Evolutionary conservation across 64 coral and sea anemone genomes (phyloP), one percentile per base, ranked within the genome.

Genomic region (Stylophora pistillata): DNA sequence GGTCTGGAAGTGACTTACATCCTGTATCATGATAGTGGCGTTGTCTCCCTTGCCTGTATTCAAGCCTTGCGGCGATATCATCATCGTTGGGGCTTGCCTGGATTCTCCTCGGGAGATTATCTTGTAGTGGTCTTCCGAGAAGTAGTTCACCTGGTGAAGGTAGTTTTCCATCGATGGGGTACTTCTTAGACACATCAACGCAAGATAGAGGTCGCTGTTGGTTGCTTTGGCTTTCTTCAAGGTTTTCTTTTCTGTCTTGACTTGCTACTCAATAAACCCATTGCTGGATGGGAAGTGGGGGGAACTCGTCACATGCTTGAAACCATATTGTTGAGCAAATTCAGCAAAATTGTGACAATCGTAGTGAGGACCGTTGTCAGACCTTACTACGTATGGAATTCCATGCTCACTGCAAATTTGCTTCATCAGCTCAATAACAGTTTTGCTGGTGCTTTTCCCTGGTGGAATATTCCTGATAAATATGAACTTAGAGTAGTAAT

Each of bases 391-490:
- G 27, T 59, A 13, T 9, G 81, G 89, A 13, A 76, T 86, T 53
- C 70, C 59, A 18, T 77, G 58, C 10, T 87, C 73, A 28, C 90
- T 71, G 18, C 71, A 91, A 15, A 86, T 86, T 27, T 91, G 90
- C 56, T 68, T 91, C 9, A 12, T 79, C 52, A 92, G 17, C 6
- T 70, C 53, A 27, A 76, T 53, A 21, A 91, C 82, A 30, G 16
- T 62, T n/a, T 86, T 63, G 31, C 81, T 91, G 13, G 28, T 78
- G 68, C 59, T 91, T 13, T 91, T 15, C 57, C 61, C 55, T 71
- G 25, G 71, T 20, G 78, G 78, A 26, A 90, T 90, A n/a, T 90
- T 90, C 37, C 81, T 65, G 9, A 77, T 72, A 66, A 78, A 91
- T 0, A 72, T 37, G 21, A n/a, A 78, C 60, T 78, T 91, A 5